phyloP scores from a whole-genome alignment of 2,797 vertebrate genomes.

The Nothura maculosa region DNA sequence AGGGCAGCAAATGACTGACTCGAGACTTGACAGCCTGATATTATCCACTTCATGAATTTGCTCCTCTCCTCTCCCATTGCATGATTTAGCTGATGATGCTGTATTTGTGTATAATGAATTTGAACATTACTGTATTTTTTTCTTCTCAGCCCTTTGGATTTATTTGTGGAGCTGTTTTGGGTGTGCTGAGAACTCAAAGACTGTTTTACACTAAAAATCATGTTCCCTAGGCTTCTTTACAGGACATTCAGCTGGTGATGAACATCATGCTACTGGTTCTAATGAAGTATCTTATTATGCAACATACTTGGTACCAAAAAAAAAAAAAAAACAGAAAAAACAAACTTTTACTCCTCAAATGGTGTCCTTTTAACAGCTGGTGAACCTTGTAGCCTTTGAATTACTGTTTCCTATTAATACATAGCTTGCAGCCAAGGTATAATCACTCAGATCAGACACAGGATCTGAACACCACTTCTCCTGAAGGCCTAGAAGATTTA shows the following conservation, averaged over 20 bases:
- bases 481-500: neutral
- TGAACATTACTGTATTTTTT: neutral
- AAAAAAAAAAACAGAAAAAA: neutral
- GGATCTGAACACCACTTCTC: neutral
- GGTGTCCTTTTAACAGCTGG: neutral
- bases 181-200: neutral
- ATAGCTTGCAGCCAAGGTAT: neutral
- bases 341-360: neutral
- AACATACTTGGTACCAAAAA: neutral
- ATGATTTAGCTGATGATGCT: constrained; percentile 2
- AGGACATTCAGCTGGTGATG: constrained; percentile 37
- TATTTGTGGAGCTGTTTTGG: neutral
- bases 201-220: neutral
- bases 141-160: neutral
- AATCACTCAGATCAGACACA: neutral
- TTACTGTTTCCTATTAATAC: neutral
- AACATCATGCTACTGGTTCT: neutral
- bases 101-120: neutral
- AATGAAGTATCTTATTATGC: neutral
- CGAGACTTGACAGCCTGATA: neutral
- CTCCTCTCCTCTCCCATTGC: neutral
- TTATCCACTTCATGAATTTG: neutral
- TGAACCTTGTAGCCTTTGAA: neutral
- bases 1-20: neutral
- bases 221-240: constrained; percentile 8